phyloP scores from a whole-genome alignment of 2,888 invertebrate genomes.

The Trachelus stipa region DNA sequence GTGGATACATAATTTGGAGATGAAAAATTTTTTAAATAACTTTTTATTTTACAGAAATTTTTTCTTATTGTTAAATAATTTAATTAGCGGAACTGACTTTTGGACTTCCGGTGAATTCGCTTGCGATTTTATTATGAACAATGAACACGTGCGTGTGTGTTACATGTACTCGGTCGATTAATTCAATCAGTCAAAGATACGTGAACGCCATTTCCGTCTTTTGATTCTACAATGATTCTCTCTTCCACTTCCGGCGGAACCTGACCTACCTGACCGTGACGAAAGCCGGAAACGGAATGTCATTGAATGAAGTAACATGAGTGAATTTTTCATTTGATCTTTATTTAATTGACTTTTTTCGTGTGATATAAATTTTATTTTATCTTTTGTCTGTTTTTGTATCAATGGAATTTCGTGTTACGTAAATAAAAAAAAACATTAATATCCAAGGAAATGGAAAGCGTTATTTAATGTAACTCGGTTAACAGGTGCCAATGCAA shows the following conservation, averaged over 20 bases:
- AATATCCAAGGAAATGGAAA: not conserved
- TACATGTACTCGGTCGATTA: slow-evolving; percentile 23
- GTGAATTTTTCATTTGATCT: not conserved
- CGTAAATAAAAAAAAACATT: not conserved
- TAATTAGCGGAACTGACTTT: not conserved
- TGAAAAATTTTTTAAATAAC: not conserved
- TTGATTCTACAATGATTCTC: slow-evolving; percentile 13
- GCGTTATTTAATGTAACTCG: not conserved
- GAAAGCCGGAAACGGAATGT: slow-evolving; percentile 17
- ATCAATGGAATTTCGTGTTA: not conserved
- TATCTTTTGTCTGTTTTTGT: not conserved
- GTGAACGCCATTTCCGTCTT: slow-evolving; percentile 33
- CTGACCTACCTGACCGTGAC: slow-evolving; percentile 37
- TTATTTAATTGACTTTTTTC: not conserved
- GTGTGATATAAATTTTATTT: not conserved
- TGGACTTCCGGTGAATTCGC: slow-evolving; percentile 31
- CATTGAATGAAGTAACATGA: not conserved
- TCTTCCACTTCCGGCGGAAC: slow-evolving; percentile 51
- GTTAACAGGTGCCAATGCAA: not conserved
- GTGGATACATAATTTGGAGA: not conserved
- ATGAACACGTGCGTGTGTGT: slow-evolving; percentile 37
- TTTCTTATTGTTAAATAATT: not conserved
- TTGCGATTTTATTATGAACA: slow-evolving; percentile 40
- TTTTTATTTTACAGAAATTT: not conserved
- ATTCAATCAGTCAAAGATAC: not conserved